These are phyloP conservation scores for Lasiommata megera DNA, from an alignment of 2,888 invertebrate species.

Conservation along the genomic window DNA sequence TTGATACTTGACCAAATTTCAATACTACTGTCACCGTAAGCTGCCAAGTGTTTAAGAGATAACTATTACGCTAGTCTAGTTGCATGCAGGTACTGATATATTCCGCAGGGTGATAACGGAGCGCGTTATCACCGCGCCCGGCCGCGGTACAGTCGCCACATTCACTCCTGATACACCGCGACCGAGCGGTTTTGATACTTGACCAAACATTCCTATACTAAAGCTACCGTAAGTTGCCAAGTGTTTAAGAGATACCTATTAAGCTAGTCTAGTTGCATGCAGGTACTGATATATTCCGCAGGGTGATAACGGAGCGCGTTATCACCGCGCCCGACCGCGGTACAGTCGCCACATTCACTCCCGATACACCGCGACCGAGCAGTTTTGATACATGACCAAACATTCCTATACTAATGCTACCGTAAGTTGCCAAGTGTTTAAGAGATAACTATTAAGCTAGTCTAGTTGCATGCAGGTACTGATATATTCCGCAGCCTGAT, in stretches of 20 bases:
- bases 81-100: conserved; percentile 39
- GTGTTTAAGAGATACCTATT: no score
- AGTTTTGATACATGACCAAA: conserved; percentile 48
- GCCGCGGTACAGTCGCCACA: conserved; percentile 70
- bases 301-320: conserved; percentile 66
- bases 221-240: no score
- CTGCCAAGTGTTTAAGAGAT: no score
- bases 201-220: neutral
- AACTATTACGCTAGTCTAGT: conserved; percentile 36
- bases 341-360: conserved; percentile 73
- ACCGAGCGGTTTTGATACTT: conserved; percentile 43
- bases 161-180: conserved; percentile 56
- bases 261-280: conserved; percentile 37
- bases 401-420: no score
- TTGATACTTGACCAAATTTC: conserved; percentile 42
- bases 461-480: conserved; percentile 37
- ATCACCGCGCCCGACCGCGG: conserved; percentile 73
- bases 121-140: conserved; percentile 72
- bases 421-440: no score
- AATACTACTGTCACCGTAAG: no score
- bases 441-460: conserved; percentile 34
- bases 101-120: conserved; percentile 56
- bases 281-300: conserved; percentile 38
- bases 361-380: conserved; percentile 37
- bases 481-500: conserved; percentile 49